Base-by-base conservation (phyloP, 2,888 invertebrate species). In the Halictus quadricinctus region DNA sequence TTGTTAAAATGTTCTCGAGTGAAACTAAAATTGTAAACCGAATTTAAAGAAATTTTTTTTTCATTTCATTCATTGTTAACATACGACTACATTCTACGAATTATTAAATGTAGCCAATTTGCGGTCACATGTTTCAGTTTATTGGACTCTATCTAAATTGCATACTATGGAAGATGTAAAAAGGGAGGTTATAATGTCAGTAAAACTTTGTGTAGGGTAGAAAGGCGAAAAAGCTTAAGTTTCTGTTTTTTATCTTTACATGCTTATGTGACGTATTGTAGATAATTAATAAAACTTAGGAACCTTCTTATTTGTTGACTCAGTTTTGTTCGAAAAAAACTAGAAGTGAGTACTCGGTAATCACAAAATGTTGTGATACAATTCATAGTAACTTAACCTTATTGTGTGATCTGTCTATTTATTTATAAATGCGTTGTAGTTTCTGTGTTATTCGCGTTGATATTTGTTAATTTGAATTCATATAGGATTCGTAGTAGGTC, bases 371-470 rank as follows among this genome's bases (percentile, higher is more conserved):
- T 43, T 58, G 10, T 72, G 54, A 21, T 15, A 41, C 18, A 41
- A n/a, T 46, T 41, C 12, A 46, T 58, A 29, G 43, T 58, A 46
- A 72, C 58, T 54, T 78, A 78, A 78, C 72, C 29, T 72, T 58
- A 72, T 58, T 10, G 48, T 50, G 43, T 12, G 25, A 41, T 21
- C 50, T 78, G 50, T n/a, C 0, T 41, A 69, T 15, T 41, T 43
- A 25, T 43, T 41, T 43, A 25, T 43, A 70, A 70, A 13, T 70
- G 18, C 70, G 12, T 70, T 21, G n/a, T 43, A 43, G 1, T 41
- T 43, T 50, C 15, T 66, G 7, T 15, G 36, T 66, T 46, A 48
- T 15, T 46, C 21, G 21, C 29, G 13, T 48, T 76, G 48, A 12
- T 64, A 66, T 29, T 69, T 41, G 1, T 64, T 64, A 29, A 15